phyloP scores from a whole-genome alignment of 2,888 invertebrate species.

The Drosophila atroscutellata region DNA sequence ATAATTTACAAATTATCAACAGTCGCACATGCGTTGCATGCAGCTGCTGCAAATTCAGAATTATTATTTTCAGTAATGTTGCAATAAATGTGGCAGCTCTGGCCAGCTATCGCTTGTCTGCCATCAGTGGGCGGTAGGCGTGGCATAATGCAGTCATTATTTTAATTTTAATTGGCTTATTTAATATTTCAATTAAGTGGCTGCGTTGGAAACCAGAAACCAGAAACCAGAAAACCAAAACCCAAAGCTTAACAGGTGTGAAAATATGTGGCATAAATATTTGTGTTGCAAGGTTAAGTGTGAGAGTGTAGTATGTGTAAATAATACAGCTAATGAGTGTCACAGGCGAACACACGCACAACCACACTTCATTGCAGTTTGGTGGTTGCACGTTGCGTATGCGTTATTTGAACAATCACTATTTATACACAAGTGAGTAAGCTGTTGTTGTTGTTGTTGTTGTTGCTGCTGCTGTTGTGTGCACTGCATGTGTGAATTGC shows the following conservation, averaged over 20 bases:
- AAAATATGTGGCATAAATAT: slow-evolving; percentile 60
- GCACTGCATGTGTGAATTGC: slow-evolving; percentile 4
- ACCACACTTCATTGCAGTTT: slow-evolving; percentile 30
- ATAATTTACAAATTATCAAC: slow-evolving; percentile 78
- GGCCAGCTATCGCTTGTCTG: slow-evolving; percentile 64
- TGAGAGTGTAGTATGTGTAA: slow-evolving; percentile 10
- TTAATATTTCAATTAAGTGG: slow-evolving; percentile 80
- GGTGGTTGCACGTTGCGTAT: slow-evolving; percentile 46
- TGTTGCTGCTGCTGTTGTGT: slow-evolving; percentile 1
- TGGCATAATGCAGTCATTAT: slow-evolving; percentile 67
- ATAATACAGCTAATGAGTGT: slow-evolving; percentile 68
- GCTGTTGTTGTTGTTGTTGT: slow-evolving; percentile 9
- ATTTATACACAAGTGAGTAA: neutral
- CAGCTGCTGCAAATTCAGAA: slow-evolving; percentile 30
- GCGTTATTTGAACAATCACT: slow-evolving; percentile 35
- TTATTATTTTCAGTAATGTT: slow-evolving; percentile 63
- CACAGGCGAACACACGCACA: slow-evolving; percentile 34
- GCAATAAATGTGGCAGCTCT: slow-evolving; percentile 55
- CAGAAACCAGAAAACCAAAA: slow-evolving; percentile 21
- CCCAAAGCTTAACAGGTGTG: slow-evolving; percentile 43
- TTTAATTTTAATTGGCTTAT: slow-evolving; percentile 82
- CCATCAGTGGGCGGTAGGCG: slow-evolving; percentile 48
- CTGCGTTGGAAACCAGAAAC: slow-evolving; percentile 28
- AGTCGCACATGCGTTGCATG: slow-evolving; percentile 41
- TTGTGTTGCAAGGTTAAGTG: neutral